phyloP scores from a whole-genome alignment of 2,797 vertebrate genomes.

The Vultur gryphus region DNA sequence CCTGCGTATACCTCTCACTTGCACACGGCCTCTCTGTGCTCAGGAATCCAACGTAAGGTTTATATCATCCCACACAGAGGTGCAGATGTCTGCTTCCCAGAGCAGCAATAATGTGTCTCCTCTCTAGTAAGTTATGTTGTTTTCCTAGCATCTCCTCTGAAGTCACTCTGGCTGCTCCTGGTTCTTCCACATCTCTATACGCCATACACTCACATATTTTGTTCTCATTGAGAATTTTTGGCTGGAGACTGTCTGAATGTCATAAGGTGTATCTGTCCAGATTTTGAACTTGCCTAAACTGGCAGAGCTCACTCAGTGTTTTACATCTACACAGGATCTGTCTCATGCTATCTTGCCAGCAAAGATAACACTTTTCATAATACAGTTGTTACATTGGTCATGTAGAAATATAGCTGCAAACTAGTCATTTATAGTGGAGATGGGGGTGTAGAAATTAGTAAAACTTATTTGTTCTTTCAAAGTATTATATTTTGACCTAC shows the following conservation, averaged over 20 bases:
- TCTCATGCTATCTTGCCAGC: not conserved
- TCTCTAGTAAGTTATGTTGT: conserved; percentile 55
- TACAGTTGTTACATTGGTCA: not conserved
- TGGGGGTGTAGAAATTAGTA: rapidly evolving
- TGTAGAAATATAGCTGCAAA: not conserved
- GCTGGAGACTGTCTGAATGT: not conserved
- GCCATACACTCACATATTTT: not conserved
- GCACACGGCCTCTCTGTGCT: conserved; percentile 46
- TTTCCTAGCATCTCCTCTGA: conserved; percentile 46
- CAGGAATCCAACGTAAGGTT: conserved; percentile 61
- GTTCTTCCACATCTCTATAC: not conserved
- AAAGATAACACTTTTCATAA: not conserved
- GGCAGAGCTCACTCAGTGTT: not conserved
- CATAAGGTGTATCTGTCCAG: not conserved
- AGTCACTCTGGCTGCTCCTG: conserved; percentile 32
- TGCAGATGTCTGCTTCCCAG: conserved; percentile 62
- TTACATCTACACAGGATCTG: not conserved
- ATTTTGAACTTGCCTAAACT: conserved; percentile 9
- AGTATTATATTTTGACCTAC: not conserved
- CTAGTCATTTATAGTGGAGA: not conserved
- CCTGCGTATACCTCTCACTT: not conserved
- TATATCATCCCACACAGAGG: conserved; percentile 62
- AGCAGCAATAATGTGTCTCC: conserved; percentile 60
- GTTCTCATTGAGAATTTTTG: conserved; percentile 25
- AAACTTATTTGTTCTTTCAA: not conserved